Percentiles rank a stretch among this genome's conserved stretches.
phyloP scores from a whole-genome alignment of 1,140 invertebrate genomes.

The Saxidomus purpurata region DNA sequence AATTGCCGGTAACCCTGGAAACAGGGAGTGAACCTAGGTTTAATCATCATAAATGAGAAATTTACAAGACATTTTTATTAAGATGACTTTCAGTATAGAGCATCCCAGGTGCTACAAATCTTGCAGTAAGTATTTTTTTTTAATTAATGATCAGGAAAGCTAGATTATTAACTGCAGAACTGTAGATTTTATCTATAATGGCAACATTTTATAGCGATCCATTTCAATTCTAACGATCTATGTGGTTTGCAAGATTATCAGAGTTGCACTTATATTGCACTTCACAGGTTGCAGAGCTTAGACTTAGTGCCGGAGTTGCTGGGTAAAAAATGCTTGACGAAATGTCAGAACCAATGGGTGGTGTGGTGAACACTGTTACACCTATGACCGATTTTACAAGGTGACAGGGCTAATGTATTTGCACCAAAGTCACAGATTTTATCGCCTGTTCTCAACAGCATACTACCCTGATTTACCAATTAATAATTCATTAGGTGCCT shows the following conservation, averaged over 20 bases:
- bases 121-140: neutral
- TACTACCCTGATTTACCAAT: constrained; percentile 42
- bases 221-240: no score
- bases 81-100: neutral
- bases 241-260: no score
- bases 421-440: neutral
- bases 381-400: no score
- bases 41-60: constrained; percentile 8
- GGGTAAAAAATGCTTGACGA: no score
- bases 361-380: no score
- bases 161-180: no score
- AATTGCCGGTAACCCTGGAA: neutral
- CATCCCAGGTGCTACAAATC: neutral
- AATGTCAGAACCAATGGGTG: no score
- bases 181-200: no score
- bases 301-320: no score
- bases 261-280: no score
- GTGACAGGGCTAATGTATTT: neutral
- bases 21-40: neutral
- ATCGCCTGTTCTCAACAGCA: neutral
- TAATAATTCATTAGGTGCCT: constrained; percentile 8
- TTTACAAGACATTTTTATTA: constrained; percentile 9
- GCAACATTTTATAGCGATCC: no score
- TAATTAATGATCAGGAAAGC: neutral
- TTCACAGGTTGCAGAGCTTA: no score